Evolutionary conservation across 2,797 vertebrate genomes (phyloP).

Genomic region (Ambastaia sidthimunki): DNA sequence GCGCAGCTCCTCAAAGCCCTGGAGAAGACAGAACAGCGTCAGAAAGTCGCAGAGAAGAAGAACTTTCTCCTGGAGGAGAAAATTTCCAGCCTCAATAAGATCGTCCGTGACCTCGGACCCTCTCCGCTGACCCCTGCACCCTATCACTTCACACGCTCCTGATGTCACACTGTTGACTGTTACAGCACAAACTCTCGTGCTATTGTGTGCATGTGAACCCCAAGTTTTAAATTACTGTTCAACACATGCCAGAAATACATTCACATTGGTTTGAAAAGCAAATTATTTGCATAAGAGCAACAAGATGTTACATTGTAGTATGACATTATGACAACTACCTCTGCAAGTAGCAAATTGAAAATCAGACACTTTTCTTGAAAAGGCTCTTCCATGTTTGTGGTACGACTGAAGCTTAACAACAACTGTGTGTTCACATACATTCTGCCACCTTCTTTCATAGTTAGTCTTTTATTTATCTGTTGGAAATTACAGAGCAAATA

Average conservation of each 20-base stretch:
- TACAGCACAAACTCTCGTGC: no score
- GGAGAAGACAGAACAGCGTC: conserved; percentile 86
- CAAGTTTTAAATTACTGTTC: not conserved
- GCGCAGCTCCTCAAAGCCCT: conserved; percentile 87
- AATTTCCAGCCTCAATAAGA: conserved; percentile 90
- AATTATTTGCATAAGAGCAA: not conserved
- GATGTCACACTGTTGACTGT: not conserved
- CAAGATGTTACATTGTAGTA: not conserved
- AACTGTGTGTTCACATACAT: not conserved
- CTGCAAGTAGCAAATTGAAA: not conserved
- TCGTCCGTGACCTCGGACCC: conserved; percentile 86
- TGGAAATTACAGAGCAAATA: conserved; percentile 4
- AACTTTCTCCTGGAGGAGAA: conserved; percentile 94
- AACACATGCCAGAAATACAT: not conserved
- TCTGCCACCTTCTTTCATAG: not conserved
- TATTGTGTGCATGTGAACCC: not conserved
- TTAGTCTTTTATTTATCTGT: not conserved
- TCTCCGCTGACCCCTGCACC: conserved; percentile 68
- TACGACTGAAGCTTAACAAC: not conserved
- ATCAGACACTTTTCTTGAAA: not conserved
- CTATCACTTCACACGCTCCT: conserved; percentile 66
- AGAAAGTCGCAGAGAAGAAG: conserved; percentile 88
- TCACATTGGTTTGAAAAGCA: not conserved
- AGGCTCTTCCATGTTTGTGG: not conserved
- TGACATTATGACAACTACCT: not conserved